Conservation (phyloP, 2,888 invertebrate species). For the Hyalella azteca region DNA sequence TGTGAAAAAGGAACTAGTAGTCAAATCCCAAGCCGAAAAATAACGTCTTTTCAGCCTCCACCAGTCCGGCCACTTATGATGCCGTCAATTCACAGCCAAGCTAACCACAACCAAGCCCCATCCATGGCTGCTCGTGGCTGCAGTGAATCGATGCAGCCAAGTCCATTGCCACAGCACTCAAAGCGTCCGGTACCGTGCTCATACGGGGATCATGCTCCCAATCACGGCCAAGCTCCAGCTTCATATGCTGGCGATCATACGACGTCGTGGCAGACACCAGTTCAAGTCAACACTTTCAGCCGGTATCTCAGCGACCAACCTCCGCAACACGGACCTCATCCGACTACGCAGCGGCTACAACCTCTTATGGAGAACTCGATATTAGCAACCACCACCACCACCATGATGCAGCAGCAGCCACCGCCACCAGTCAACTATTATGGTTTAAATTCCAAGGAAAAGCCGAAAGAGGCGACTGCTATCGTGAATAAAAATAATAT, state of each 20-base stretch:
- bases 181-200: neutral
- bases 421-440: too few species aligned
- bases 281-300: neutral
- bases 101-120: neutral
- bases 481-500: neutral
- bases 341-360: neutral
- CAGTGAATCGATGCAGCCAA: neutral
- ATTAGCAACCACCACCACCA: neutral
- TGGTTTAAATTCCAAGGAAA: neutral
- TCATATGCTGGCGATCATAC: neutral
- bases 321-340: neutral
- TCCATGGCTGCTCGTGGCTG: neutral
- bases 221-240: neutral
- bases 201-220: neutral
- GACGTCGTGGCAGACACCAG: neutral
- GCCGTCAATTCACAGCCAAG: neutral
- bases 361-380: neutral
- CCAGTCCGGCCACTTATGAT: neutral
- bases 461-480: neutral
- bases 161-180: neutral
- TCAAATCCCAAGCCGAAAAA: neutral
- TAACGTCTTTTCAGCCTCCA: neutral
- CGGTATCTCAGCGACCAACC: neutral
- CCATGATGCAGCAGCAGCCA: neutral
- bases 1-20: neutral